Conservation (phyloP, 1,140 invertebrate genomes). For the Himalopsyche phryganea region DNA sequence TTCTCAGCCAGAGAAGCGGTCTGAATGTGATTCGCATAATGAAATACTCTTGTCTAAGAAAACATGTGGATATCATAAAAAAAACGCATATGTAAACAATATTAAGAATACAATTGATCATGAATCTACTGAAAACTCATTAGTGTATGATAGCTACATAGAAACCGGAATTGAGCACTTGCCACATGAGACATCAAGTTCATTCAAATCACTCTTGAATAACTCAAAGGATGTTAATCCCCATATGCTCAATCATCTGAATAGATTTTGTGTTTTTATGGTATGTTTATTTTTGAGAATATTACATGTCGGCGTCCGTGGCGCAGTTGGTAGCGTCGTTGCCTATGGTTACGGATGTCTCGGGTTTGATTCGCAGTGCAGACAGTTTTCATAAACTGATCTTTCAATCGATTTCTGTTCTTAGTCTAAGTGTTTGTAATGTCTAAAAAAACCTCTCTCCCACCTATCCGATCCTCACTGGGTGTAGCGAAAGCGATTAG, state of each 20-base stretch:
- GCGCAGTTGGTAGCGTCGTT: too few species aligned
- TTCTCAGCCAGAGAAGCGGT: too few species aligned
- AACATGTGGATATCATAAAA: not conserved
- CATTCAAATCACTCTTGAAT: not conserved
- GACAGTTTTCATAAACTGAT: too few species aligned
- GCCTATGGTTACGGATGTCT: too few species aligned
- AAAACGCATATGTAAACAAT: too few species aligned
- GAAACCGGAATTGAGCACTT: not conserved
- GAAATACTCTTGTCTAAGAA: not conserved
- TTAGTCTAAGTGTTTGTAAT: too few species aligned
- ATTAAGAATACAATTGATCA: not conserved
- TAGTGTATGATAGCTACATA: not conserved
- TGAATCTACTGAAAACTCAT: not conserved
- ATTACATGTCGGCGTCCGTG: too few species aligned
- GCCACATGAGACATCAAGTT: not conserved
- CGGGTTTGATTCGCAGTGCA: too few species aligned
- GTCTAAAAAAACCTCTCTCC: too few species aligned
- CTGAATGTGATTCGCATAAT: not conserved
- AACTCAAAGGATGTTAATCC: not conserved
- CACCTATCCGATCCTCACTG: too few species aligned
- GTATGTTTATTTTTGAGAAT: constrained; percentile 9
- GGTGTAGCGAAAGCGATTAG: too few species aligned
- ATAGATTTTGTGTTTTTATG: constrained; percentile 20
- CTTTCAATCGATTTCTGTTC: too few species aligned
- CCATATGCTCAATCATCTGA: constrained; percentile 8